Evolutionary conservation across 2,113 vertebrate species (phyloP), one percentile per base, ranked within the genome.

Genomic region (Upupa epops): DNA sequence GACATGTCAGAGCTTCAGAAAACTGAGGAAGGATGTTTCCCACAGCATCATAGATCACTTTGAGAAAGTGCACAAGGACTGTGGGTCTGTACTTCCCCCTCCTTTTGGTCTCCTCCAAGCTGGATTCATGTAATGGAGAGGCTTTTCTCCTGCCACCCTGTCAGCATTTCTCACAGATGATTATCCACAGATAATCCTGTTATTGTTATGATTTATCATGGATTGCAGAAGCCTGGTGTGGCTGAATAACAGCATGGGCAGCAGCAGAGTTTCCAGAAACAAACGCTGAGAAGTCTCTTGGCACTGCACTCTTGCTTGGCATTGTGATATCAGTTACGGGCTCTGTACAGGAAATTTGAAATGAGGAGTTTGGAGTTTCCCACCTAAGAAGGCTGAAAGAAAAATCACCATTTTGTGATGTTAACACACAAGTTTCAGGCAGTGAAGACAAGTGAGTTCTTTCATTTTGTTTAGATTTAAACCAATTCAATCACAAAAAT

Each of bases 161-260:
- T 89, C 88, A 92, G 74, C 77, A 89, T 18, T 79, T 92, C 74
- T 93, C 75, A 73, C 73, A 78, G 79, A 81, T 75, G 69, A 64
- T 74, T 78, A 68, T 83, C 52, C 56, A 64, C 70, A 51, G 83
- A 83, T 45, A 89, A 77, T 88, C 29, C 18, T 4, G 0, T 89
- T 68, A 32, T 31, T 93, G 55, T 70, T 83, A 74, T 20, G 25
- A 28, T 74, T 88, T 91, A 28, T 37, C 80, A 31, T 48, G 75
- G 68, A 74, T 64, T 83, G 52, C 34, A 60, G 79, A 37, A 71
- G 56, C 46, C 37, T 68, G 59, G 29, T 0, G 0, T 60, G 52
- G 24, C 36, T 80, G 72, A 88, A 40, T 24, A 83, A 22, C 37
- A 64, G 72, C 69, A 71, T 3, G 19, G 45, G 24, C 48, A 71